Conservation (phyloP, 2,888 invertebrate species). For the Stenchaetothrips biformis region DNA sequence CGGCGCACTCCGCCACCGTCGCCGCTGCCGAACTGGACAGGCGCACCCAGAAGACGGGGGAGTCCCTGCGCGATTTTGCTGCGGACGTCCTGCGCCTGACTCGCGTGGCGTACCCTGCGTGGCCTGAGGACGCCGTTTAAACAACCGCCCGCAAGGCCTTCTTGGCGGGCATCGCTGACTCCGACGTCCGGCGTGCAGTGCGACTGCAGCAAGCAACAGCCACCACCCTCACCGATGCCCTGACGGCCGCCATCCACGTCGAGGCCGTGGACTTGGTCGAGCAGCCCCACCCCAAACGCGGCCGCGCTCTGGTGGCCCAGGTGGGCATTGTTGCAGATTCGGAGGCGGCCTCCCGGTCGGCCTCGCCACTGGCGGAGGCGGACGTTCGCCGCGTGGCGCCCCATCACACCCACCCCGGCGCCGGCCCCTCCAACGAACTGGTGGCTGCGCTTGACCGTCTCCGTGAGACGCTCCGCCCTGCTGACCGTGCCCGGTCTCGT, state of each 20-base stretch:
- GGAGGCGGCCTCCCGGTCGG: too few relatives aligned
- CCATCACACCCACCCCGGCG: too few relatives aligned
- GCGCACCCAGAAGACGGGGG: too few relatives aligned
- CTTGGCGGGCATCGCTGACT: background rate
- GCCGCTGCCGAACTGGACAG: too few relatives aligned
- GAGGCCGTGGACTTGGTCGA: background rate
- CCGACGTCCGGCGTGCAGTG: background rate
- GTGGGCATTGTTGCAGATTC: background rate
- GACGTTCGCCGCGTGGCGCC: too few relatives aligned
- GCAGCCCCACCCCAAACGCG: background rate
- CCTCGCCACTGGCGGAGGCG: too few relatives aligned
- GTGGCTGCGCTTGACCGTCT: too few relatives aligned
- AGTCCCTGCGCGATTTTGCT: background rate
- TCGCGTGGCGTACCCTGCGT: background rate
- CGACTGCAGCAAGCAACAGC: background rate
- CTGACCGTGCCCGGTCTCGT: too few relatives aligned
- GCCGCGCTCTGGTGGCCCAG: background rate
- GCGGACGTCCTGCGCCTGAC: background rate
- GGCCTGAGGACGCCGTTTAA: background rate
- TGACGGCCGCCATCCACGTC: background rate
- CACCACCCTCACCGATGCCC: background rate
- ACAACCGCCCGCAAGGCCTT: background rate
- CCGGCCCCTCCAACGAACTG: background rate
- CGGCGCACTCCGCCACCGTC: too few relatives aligned
- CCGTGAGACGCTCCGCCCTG: too few relatives aligned